Evolutionary conservation across 1,140 invertebrate genomes (phyloP).

Genomic region (Drosophila santomea): DNA sequence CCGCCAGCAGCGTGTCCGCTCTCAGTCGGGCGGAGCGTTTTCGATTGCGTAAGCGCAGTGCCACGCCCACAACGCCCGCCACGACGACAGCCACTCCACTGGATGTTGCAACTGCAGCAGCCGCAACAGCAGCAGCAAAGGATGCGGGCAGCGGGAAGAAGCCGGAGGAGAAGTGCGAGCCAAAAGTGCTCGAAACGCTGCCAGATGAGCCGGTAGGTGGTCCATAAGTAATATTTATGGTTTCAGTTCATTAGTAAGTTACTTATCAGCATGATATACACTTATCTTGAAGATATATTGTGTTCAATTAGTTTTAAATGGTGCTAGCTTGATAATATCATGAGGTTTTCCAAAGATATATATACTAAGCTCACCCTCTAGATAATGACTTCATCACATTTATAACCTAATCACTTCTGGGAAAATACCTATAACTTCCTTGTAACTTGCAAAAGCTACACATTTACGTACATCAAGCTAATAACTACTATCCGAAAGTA

Average conservation of each 20-base stretch:
- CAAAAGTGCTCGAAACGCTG: conserved; percentile 72
- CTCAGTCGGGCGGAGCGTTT: conserved; percentile 49
- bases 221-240: not conserved
- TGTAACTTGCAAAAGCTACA: too few relatives aligned
- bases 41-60: conserved; percentile 65
- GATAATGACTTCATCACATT: too few relatives aligned
- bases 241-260: too few relatives aligned
- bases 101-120: conserved; percentile 8
- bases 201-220: conserved; percentile 81
- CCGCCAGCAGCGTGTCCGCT: conserved; percentile 60
- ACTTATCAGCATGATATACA: not conserved
- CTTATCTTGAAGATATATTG: too few relatives aligned
- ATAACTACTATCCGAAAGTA: not conserved
- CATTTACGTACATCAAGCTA: too few relatives aligned
- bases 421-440: too few relatives aligned
- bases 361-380: too few relatives aligned
- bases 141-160: conserved; percentile 15
- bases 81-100: conserved; percentile 10
- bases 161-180: conserved; percentile 72
- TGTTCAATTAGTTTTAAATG: too few relatives aligned
- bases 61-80: conserved; percentile 50
- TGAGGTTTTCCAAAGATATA: too few relatives aligned
- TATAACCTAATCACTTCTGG: too few relatives aligned
- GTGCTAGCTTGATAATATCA: too few relatives aligned
- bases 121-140: not conserved